phyloP scores from a whole-genome alignment of 2,113 vertebrate genomes.

The Odobenus rosmarus region DNA sequence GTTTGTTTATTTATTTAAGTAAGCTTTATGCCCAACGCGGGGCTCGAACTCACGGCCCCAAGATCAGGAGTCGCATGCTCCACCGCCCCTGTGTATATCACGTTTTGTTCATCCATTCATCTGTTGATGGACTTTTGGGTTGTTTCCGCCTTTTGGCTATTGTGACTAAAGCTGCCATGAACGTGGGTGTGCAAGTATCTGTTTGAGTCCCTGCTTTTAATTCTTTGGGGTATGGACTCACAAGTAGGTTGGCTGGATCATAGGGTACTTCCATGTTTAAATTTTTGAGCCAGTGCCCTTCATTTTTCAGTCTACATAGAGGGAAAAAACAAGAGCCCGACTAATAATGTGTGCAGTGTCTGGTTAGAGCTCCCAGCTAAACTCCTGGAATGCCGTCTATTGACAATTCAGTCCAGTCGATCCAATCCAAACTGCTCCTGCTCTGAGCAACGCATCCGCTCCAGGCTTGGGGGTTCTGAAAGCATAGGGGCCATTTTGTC shows the following conservation, averaged over 20 bases:
- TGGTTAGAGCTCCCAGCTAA: neutral
- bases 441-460: neutral
- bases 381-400: neutral
- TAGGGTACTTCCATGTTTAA: neutral
- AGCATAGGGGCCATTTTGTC: neutral
- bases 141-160: neutral
- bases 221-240: neutral
- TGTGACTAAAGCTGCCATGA: slow-evolving; percentile 9
- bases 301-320: neutral
- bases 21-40: neutral
- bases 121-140: neutral
- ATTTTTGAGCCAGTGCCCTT: neutral
- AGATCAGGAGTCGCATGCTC: neutral
- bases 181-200: neutral
- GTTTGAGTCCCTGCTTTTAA: neutral
- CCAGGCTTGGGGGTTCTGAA: neutral
- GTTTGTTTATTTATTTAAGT: neutral
- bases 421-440: neutral
- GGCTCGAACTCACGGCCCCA: neutral
- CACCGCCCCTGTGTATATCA: neutral
- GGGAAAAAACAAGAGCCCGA: neutral
- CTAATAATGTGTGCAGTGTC: neutral
- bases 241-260: neutral
- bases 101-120: neutral
- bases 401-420: neutral